Percentiles rank a stretch among this genome's conserved stretches.
These are phyloP conservation scores for Lepidurus packardi DNA, from an alignment of 1,140 invertebrate species.

Conservation along the genomic window DNA sequence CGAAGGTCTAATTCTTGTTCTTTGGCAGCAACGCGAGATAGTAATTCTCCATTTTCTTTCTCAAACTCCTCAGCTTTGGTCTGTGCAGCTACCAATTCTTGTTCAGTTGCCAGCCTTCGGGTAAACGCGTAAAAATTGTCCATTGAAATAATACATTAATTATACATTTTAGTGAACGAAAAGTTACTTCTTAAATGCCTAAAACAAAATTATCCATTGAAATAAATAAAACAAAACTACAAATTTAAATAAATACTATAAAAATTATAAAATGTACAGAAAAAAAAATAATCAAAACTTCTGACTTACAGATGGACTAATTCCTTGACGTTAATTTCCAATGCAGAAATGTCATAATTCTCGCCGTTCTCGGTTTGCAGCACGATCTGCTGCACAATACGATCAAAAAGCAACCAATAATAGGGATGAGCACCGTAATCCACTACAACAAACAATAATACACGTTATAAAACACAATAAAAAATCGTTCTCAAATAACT, in stretches of 20 bases:
- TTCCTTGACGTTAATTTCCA: slow-evolving; percentile 86
- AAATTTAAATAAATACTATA: not conserved
- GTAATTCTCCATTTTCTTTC: slow-evolving; percentile 80
- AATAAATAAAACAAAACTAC: not conserved
- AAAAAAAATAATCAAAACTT: slow-evolving; percentile 25
- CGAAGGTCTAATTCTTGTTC: slow-evolving; percentile 86
- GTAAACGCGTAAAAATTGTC: not conserved
- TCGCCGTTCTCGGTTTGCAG: slow-evolving; percentile 69
- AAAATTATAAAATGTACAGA: slow-evolving; percentile 16
- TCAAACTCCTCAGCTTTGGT: slow-evolving; percentile 82
- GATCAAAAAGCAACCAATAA: slow-evolving; percentile 89
- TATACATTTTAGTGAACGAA: too few relatives aligned
- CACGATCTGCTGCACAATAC: slow-evolving; percentile 91
- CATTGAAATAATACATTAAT: not conserved
- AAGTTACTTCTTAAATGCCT: not conserved
- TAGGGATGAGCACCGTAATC: slow-evolving; percentile 76
- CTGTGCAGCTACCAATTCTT: slow-evolving; percentile 79
- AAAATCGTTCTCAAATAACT: slow-evolving; percentile 48
- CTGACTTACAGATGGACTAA: slow-evolving; percentile 72
- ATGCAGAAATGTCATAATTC: slow-evolving; percentile 74
- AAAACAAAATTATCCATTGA: slow-evolving; percentile 3
- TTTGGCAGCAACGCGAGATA: slow-evolving; percentile 78
- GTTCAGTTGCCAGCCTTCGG: slow-evolving; percentile 76
- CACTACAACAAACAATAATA: slow-evolving; percentile 48
- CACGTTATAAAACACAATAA: slow-evolving; percentile 39